Evolutionary conservation across 2,888 invertebrate genomes (phyloP).

Genomic region (Xanthorhoe designata): DNA sequence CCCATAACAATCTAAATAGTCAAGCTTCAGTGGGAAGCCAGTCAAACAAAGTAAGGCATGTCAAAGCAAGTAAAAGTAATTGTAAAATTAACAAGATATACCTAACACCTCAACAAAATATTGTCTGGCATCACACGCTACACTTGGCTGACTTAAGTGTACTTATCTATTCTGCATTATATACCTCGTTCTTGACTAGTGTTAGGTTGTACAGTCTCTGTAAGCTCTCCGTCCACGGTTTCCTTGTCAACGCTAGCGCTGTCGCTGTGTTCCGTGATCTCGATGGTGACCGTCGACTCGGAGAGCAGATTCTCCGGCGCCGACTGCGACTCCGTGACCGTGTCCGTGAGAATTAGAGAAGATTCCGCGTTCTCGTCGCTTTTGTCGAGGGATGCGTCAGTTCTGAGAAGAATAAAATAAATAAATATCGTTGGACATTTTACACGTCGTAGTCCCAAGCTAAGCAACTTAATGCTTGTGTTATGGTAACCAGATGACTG

Average conservation of each 20-base stretch:
- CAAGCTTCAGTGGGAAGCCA: no score
- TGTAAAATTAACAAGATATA: no score
- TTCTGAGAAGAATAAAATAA: constrained; percentile 49
- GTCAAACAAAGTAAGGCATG: no score
- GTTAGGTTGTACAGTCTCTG: constrained; percentile 39
- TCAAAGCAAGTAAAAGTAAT: no score
- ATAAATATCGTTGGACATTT: no score
- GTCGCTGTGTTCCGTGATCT: constrained; percentile 22
- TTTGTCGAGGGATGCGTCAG: constrained; percentile 63
- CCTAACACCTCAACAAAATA: no score
- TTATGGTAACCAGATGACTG: no score
- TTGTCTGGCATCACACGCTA: no score
- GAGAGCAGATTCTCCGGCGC: constrained; percentile 31
- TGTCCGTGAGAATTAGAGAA: constrained; percentile 43
- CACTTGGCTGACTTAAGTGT: no score
- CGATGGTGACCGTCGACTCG: constrained; percentile 30
- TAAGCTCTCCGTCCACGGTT: constrained; percentile 41
- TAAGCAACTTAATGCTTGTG: no score
- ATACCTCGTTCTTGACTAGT: constrained; percentile 58
- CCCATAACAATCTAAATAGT: no score
- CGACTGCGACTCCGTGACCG: constrained; percentile 48
- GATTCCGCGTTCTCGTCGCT: constrained; percentile 55
- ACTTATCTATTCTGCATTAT: not conserved
- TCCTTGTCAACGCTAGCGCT: constrained; percentile 30
- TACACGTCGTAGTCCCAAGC: no score